Base-by-base conservation (phyloP, 2,888 invertebrate genomes). In the Podotricha telesiphe region DNA sequence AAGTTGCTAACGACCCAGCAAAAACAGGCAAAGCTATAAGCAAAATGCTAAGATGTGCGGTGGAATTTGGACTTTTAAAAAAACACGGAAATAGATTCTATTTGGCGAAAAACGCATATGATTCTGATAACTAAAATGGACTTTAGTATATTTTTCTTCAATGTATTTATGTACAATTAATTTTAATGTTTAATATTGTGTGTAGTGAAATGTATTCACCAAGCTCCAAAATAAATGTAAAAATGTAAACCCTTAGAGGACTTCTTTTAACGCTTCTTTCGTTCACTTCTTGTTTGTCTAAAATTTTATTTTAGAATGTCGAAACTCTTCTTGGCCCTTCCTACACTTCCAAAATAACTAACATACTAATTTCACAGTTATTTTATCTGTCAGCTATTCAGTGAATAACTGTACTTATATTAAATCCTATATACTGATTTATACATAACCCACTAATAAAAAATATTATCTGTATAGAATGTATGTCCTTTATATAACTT, bases 1-100 rank as follows among this genome's bases (percentile, higher is more conserved):
- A 75, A 67, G 73, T 81, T 0, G 68, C 70, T 0, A 74, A 80
- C 4, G 74, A 84, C 59, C 84, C 84, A 0, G 74, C 75, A 5
- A 78, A 71, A 10, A 83, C 83, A 0, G 87, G 87, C 15, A 86
- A 82, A 65, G 80, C 81, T 8, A 77, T 88, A 1, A 81, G 86
- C 1, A 75, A 78, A 1, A 82, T 87, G 69, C 72, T 88, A 6
- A 75, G 81, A 45, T 79, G 79, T 50, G 88, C 88, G 2, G 86
- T 83, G 0, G 88, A 88, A 10, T 88, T 86, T 59, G 89, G 88
- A 5, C 73, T 88, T 1, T 67, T 89, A 19, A 59, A 75, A n/a
- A 87, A 84, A 74, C 77, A 76, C 11, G 81, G 84, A 0, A 82
- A 81, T 15, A 84, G 74, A 74, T 88, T 78, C 69, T 86, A 71